Evolutionary conservation across 1,140 invertebrate genomes (phyloP), one percentile per base, ranked within the genome.

Genomic region (Sipha flava): DNA sequence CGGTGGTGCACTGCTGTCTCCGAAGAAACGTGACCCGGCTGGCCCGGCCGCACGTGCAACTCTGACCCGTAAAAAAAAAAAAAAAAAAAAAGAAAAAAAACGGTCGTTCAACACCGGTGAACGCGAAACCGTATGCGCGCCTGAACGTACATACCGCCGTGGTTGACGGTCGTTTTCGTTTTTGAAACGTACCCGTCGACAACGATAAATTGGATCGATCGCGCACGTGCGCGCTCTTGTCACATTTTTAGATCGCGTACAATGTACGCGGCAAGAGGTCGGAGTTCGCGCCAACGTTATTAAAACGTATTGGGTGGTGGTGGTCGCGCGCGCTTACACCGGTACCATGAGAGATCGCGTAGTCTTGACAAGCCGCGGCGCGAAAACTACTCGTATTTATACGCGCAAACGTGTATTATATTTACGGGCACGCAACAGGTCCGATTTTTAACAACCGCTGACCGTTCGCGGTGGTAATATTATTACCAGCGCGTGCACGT

Each of bases 51-150:
- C 10, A 52, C 40, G 57, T 16, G 34, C 9, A 34, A 54, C 70
- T 52, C 57, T 75, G 72, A 75, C 52, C 72, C 72, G 40, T 77
- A 37, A 77, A 77, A 37, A n/a, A 7, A 16, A 37, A n/a, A n/a
- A 59, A n/a, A 59, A 59, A 29, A 64, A 64, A 18, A 64, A 37
- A 37, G 16, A 37, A 26, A 14, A 26, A 43, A 68, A 68, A 43
- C 4, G 43, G 6, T 26, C 37, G 64, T 68, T 68, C 26, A 45
- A 57, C 4, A 68, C 40, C 2, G 23, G 34, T 18, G 10, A 29
- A 68, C 40, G 37, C 37, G 6, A 29, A 34, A 66, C 23, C 34
- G 9, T 4, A 37, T n/a, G n/a, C 37, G 37, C 21, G 37, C 16
- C 31, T 5, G 0, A 6, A 62, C 31, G 40, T 43, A n/a, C n/a